Percentiles rank a stretch among this genome's conserved stretches.
phyloP scores from a whole-genome alignment of 2,888 invertebrate genomes.

The Tetrapedia diversipes region DNA sequence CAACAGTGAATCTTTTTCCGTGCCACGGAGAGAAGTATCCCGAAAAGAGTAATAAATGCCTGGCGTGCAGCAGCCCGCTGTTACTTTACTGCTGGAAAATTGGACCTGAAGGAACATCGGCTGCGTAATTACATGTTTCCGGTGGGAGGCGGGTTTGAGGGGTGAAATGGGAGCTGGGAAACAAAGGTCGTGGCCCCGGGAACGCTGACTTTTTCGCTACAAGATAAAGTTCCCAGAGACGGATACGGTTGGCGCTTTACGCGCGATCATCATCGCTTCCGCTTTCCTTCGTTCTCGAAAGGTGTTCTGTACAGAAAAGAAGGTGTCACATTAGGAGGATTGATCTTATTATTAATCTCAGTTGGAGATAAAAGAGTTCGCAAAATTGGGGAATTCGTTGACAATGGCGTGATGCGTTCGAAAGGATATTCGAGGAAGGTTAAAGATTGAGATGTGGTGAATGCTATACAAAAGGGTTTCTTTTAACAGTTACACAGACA shows the following conservation, averaged over 20 bases:
- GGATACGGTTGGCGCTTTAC: too few relatives aligned
- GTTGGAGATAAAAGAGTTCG: too few relatives aligned
- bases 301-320: too few relatives aligned
- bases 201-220: background rate
- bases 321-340: too few relatives aligned
- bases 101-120: slow-evolving; percentile 55
- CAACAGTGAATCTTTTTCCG: slow-evolving; percentile 50
- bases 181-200: background rate
- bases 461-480: too few relatives aligned
- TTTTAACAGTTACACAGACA: too few relatives aligned
- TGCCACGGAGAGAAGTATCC: slow-evolving; percentile 29
- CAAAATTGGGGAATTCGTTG: too few relatives aligned
- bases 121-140: slow-evolving; percentile 59
- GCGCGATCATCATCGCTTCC: background rate
- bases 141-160: background rate
- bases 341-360: too few relatives aligned
- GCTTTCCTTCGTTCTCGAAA: background rate
- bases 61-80: slow-evolving; percentile 37
- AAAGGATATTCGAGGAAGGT: too few relatives aligned
- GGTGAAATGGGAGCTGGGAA: background rate
- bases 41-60: slow-evolving; percentile 67
- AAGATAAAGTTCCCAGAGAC: too few relatives aligned
- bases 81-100: slow-evolving; percentile 56
- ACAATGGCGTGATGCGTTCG: too few relatives aligned
- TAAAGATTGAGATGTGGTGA: too few relatives aligned